Base-by-base conservation (phyloP, 2,797 vertebrate genomes). In the Melanotaenia boesemani region DNA sequence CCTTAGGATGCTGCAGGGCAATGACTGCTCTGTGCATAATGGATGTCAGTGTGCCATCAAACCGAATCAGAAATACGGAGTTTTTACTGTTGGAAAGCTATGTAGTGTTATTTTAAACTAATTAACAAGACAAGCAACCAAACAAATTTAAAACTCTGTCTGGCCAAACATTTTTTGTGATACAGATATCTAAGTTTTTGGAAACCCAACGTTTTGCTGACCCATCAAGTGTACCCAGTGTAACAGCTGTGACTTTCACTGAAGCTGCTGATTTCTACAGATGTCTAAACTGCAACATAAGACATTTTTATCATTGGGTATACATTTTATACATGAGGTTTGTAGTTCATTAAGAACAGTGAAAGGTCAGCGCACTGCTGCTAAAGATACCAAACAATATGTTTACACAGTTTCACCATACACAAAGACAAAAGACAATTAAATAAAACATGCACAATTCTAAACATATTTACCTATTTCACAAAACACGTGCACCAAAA, bases 201-300 rank as follows among this genome's bases (percentile, higher is more conserved):
- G 5, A 54, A 50, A 48, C 30, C 22, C 0, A 2, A 3, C 36
- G 39, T 37, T 56, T 41, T 10, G 22, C 32, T 57, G 56, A 64
- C 37, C 13, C 18, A 60, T 15, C 3, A 13, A 15, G 39, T 41
- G 13, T 8, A 34, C 18, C 46, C 5, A 18, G 8, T 48, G 5
- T 0, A 36, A 69, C 78, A 70, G 62, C 55, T 82, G 79, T 11
- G n/a, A 41, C 36, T 32, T 34, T 67, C 63, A 36, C 5, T 22
- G 4, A 15, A 11, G 20, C 55, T 24, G 22, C n/a, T 22, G 28
- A 0, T n/a, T 68, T 30, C 34, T 59, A 41, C 56, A 63, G n/a
- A 24, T 41, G 9, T 12, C 39, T 48, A 34, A 26, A 22, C 24
- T 50, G 12, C 0, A 37, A 36, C 36, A 30, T 22, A 22, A n/a